These are phyloP conservation scores for Zonotrichia albicollis DNA, from an alignment of 2,797 vertebrate genomes.

Conservation along the genomic window DNA sequence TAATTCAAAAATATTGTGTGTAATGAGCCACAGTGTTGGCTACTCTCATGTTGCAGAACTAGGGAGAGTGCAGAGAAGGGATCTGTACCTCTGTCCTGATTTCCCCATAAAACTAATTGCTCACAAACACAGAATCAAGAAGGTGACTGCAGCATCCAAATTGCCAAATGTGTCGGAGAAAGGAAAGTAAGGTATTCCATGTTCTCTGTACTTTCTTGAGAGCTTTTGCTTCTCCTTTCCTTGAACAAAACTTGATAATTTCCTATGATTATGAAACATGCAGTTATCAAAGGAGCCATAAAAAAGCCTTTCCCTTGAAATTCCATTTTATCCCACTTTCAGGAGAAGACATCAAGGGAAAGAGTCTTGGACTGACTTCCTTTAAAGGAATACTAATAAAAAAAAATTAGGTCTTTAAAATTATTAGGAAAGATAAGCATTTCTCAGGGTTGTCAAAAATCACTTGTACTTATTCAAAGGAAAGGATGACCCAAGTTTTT, in stretches of 20 bases:
- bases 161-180: not conserved
- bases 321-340: not conserved
- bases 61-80: not conserved
- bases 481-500: not conserved
- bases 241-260: not conserved
- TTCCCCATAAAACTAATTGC: not conserved
- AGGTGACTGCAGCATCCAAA: not conserved
- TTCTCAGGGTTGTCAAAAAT: not conserved
- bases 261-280: not conserved
- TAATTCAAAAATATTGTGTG: not conserved
- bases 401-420: not conserved
- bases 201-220: not conserved
- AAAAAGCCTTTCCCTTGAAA: not conserved
- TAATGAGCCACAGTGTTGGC: not conserved
- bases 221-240: not conserved
- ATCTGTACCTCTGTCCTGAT: not conserved
- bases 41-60: not conserved
- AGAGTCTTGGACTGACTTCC: not conserved
- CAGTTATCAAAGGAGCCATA: not conserved
- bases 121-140: not conserved
- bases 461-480: not conserved
- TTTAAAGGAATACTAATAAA: not conserved
- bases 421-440: not conserved
- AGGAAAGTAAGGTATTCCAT: not conserved
- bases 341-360: not conserved